Evolutionary conservation across 2,113 vertebrate species (phyloP).

Genomic region (Nibea coibor): DNA sequence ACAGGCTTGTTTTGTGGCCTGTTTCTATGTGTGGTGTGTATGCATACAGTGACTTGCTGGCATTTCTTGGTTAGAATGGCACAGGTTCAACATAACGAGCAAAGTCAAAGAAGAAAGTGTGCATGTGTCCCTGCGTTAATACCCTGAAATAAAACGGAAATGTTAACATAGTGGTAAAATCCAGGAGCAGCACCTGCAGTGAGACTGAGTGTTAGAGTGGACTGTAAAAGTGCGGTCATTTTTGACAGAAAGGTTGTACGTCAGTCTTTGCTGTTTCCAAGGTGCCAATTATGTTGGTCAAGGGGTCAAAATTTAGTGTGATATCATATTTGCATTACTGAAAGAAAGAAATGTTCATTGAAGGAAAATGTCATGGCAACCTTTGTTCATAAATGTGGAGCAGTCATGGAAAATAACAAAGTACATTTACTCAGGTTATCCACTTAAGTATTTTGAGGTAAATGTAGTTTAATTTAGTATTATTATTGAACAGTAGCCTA

Average conservation of each 20-base stretch:
- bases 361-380: not conserved
- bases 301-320: not conserved
- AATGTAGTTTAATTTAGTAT: not conserved
- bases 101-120: not conserved
- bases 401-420: too few species aligned
- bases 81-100: slow-evolving; percentile 23
- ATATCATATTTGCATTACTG: not conserved
- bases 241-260: not conserved
- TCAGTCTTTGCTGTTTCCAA: not conserved
- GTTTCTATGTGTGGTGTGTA: slow-evolving; percentile 20
- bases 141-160: not conserved
- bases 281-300: not conserved
- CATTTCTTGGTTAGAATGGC: slow-evolving; percentile 10
- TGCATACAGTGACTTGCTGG: slow-evolving; percentile 7
- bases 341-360: not conserved
- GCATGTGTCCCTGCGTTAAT: not conserved
- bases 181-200: not conserved
- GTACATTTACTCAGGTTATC: not conserved
- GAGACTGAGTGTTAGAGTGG: not conserved
- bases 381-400: not conserved
- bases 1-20: slow-evolving; percentile 7
- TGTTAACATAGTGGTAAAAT: not conserved
- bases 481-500: too few species aligned
- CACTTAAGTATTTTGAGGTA: not conserved
- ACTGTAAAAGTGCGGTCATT: not conserved